Conservation (phyloP, 2,797 vertebrate genomes). For the Strix occidentalis region DNA sequence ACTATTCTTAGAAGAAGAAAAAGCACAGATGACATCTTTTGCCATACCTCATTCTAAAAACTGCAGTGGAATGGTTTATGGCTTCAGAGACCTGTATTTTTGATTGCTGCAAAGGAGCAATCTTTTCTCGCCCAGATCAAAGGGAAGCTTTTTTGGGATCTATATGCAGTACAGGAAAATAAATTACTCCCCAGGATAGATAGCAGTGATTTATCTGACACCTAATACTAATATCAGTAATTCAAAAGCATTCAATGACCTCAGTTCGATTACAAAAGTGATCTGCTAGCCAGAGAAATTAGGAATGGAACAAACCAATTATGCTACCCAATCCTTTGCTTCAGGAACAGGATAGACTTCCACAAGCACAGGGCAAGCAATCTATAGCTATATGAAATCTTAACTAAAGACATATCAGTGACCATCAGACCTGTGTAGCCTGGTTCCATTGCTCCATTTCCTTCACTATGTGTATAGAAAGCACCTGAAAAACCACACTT, state of each 20-base stretch:
- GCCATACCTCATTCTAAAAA: not conserved
- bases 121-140: constrained; percentile 8
- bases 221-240: not conserved
- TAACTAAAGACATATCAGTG: not conserved
- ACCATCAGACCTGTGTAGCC: not conserved
- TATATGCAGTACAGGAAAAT: not conserved
- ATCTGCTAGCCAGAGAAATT: not conserved
- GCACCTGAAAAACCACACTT: not conserved
- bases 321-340: not conserved
- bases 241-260: not conserved
- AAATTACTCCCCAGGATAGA: not conserved
- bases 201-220: not conserved
- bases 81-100: not conserved
- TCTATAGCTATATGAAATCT: not conserved
- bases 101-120: not conserved
- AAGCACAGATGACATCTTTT: constrained; percentile 5
- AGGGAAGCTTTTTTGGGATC: not conserved
- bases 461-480: not conserved
- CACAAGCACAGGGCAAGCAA: not conserved
- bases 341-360: not conserved
- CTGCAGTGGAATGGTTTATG: not conserved
- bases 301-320: not conserved
- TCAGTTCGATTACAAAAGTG: not conserved
- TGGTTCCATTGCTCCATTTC: not conserved
- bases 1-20: constrained; percentile 14